phyloP scores from a whole-genome alignment of 1,140 invertebrate species.

The Drosophila virilis region DNA sequence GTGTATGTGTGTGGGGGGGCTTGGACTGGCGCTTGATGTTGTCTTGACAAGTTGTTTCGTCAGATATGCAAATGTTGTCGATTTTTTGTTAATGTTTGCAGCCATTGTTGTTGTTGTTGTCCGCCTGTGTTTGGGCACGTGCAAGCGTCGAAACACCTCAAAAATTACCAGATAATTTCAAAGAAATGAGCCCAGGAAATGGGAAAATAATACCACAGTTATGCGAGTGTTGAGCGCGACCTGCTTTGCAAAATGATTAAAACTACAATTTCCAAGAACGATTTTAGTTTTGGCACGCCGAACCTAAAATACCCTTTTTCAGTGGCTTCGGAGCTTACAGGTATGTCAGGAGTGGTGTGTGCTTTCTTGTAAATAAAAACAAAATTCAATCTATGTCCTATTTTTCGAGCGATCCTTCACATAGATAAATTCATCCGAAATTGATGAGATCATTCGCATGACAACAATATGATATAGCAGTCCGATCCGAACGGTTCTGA shows the following conservation, averaged over 20 bases:
- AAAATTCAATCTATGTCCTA: too few relatives aligned
- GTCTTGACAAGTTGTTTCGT: slow-evolving; percentile 73
- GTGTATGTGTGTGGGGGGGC: background rate
- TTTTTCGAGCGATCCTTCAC: too few relatives aligned
- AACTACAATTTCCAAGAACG: background rate
- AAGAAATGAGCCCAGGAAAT: slow-evolving; percentile 59
- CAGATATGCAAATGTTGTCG: slow-evolving; percentile 68
- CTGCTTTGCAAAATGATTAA: slow-evolving; percentile 14
- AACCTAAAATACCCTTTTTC: too few relatives aligned
- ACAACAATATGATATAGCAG: too few relatives aligned
- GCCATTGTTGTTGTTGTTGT: slow-evolving; percentile 39
- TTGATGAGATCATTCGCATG: too few relatives aligned
- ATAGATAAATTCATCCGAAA: too few relatives aligned
- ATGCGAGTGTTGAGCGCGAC: slow-evolving; percentile 17
- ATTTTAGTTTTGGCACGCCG: too few relatives aligned
- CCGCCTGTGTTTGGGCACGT: slow-evolving; percentile 54
- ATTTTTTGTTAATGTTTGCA: slow-evolving; percentile 56
- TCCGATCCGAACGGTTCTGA: too few relatives aligned
- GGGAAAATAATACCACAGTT: slow-evolving; percentile 36
- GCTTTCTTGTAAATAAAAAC: too few relatives aligned
- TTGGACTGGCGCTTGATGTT: slow-evolving; percentile 33
- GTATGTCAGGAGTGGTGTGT: too few relatives aligned
- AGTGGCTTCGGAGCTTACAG: too few relatives aligned
- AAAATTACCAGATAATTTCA: slow-evolving; percentile 53
- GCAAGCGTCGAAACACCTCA: slow-evolving; percentile 43